These are phyloP conservation scores for Cartodere bifasciata DNA, from an alignment of 2,888 invertebrate species.

Conservation along the genomic window DNA sequence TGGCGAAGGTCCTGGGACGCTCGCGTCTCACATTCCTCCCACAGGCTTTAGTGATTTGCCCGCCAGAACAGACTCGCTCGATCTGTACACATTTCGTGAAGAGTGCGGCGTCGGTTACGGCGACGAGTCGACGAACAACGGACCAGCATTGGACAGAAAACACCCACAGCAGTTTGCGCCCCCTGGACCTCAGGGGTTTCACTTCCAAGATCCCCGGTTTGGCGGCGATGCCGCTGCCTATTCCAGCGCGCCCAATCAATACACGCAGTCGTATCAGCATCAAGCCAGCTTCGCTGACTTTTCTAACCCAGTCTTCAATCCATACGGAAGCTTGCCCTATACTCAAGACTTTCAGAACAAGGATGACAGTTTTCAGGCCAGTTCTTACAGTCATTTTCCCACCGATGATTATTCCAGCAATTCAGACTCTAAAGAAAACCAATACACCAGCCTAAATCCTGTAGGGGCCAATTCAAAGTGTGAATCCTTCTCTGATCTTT, in stretches of 20 bases:
- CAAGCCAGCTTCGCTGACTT: constrained; percentile 29
- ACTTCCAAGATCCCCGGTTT: constrained; percentile 31
- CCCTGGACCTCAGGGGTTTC: constrained; percentile 26
- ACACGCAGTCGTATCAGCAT: constrained; percentile 26
- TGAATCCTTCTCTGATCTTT: constrained; percentile 54
- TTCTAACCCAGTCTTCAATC: constrained; percentile 34
- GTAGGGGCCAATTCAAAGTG: constrained; percentile 55
- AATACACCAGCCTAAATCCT: constrained; percentile 57
- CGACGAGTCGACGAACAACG: constrained; percentile 32
- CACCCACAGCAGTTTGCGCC: constrained; percentile 24
- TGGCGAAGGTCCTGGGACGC: constrained; percentile 32
- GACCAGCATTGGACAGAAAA: constrained; percentile 19
- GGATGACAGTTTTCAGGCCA: no score
- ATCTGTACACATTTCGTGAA: constrained; percentile 47
- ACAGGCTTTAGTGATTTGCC: constrained; percentile 31
- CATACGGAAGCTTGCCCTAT: constrained; percentile 34
- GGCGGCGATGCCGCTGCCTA: constrained; percentile 24
- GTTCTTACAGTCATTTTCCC: no score
- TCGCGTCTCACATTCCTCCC: constrained; percentile 23
- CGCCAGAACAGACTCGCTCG: constrained; percentile 44
- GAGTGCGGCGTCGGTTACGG: constrained; percentile 49
- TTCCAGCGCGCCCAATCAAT: constrained; percentile 26
- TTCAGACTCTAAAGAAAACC: constrained; percentile 39
- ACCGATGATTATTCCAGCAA: no score
- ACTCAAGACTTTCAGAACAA: constrained; percentile 22